Evolutionary conservation across 2,888 invertebrate genomes (phyloP).

Genomic region (Trichogramma dendrolimi): DNA sequence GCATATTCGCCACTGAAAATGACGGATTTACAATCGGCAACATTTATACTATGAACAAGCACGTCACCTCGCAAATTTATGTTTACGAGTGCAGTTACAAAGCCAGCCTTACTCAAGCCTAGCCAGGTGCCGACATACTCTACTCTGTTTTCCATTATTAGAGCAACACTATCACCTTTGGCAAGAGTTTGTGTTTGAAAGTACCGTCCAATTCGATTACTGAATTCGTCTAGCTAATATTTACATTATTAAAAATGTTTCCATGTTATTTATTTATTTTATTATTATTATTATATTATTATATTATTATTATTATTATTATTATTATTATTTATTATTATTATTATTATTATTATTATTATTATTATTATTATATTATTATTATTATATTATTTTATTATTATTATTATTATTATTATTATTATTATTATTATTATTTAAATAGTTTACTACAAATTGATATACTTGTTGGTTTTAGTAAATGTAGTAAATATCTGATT

Average conservation of each 20-base stretch:
- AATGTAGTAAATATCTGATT: no score
- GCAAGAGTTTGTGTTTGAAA: slow-evolving; percentile 55
- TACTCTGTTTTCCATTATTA: slow-evolving; percentile 83
- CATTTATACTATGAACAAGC: slow-evolving; percentile 77
- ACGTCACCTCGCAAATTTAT: slow-evolving; percentile 79
- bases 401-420: no score
- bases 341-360: no score
- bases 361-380: no score
- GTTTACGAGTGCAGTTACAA: slow-evolving; percentile 84
- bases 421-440: no score
- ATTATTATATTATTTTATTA: no score
- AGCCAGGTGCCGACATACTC: slow-evolving; percentile 89
- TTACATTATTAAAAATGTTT: slow-evolving; percentile 49
- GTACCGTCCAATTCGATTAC: slow-evolving; percentile 62
- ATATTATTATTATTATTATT: no score
- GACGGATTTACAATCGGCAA: slow-evolving; percentile 73
- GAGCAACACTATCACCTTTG: slow-evolving; percentile 78
- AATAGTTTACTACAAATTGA: no score
- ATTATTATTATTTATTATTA: no score
- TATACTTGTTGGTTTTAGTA: no score
- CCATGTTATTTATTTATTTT: not conserved
- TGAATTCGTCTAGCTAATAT: slow-evolving; percentile 62
- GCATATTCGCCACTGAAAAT: slow-evolving; percentile 66
- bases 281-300: no score
- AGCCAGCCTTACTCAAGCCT: slow-evolving; percentile 81